These are phyloP conservation scores for Hipposideros larvatus DNA, from an alignment of 2,797 vertebrate genomes.

Conservation along the genomic window DNA sequence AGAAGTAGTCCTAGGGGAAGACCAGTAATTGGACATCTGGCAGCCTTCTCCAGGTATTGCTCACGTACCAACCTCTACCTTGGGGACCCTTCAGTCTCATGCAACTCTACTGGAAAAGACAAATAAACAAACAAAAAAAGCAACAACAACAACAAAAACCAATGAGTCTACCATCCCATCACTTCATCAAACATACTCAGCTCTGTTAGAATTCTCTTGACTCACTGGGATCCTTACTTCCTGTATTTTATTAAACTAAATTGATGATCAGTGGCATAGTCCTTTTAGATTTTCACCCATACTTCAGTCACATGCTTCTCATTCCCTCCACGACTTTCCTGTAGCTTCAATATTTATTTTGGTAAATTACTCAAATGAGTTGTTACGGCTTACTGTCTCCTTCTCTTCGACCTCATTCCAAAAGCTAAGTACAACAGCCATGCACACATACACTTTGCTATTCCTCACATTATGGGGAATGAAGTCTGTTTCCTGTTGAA, in stretches of 20 bases:
- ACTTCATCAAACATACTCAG: background rate
- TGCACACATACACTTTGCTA: fast-evolving
- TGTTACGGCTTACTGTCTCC: background rate
- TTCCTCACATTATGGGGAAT: background rate
- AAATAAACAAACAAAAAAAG: background rate
- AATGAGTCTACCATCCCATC: background rate
- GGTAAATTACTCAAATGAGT: background rate
- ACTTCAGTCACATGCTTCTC: background rate
- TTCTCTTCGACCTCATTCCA: background rate
- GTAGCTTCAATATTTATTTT: background rate
- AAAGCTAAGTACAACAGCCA: background rate
- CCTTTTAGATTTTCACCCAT: background rate
- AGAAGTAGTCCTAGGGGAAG: background rate
- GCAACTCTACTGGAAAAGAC: background rate
- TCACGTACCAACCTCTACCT: background rate
- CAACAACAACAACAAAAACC: background rate
- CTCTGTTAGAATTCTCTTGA: background rate
- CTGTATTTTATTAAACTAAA: background rate
- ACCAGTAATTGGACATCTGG: background rate
- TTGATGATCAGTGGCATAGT: background rate
- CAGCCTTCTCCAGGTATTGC: background rate
- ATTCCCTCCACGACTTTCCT: background rate
- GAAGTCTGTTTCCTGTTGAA: background rate
- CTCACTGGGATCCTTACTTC: background rate
- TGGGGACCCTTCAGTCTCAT: background rate